Conservation (phyloP, 2,113 vertebrate species). For the Sinocyclocheilus anshuiensis region DNA sequence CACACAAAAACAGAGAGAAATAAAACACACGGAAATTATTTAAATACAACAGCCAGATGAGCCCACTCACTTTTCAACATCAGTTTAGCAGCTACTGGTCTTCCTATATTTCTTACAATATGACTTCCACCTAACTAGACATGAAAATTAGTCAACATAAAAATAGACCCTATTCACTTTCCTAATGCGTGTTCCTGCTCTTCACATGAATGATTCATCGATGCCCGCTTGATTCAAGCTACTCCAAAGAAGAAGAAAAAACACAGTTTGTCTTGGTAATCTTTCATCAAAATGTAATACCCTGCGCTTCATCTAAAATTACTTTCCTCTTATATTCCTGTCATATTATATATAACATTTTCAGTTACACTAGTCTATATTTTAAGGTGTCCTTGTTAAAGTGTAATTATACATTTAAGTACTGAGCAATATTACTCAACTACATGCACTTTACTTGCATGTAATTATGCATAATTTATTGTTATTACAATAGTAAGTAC, state of each 20-base stretch:
- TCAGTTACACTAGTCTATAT: no score
- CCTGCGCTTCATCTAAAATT: neutral
- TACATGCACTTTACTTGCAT: no score
- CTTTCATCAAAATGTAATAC: neutral
- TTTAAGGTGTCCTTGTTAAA: no score
- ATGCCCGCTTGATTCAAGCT: neutral
- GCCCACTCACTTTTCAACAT: neutral
- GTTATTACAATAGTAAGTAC: no score
- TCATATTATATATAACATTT: no score
- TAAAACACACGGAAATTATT: no score
- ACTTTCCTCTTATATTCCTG: no score
- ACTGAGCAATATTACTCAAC: no score
- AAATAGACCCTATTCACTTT: neutral
- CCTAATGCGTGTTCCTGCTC: neutral
- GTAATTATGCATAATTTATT: no score
- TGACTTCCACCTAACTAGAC: neutral
- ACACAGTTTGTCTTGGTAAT: neutral
- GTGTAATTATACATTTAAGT: no score
- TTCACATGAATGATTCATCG: neutral
- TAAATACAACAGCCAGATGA: neutral
- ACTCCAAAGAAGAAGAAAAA: neutral
- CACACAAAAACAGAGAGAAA: no score
- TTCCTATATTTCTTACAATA: neutral
- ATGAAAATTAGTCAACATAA: neutral
- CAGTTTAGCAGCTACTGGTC: conserved; percentile 1